Conservation (phyloP, 2,888 invertebrate genomes). For the Pyrocoelia pectoralis region DNA sequence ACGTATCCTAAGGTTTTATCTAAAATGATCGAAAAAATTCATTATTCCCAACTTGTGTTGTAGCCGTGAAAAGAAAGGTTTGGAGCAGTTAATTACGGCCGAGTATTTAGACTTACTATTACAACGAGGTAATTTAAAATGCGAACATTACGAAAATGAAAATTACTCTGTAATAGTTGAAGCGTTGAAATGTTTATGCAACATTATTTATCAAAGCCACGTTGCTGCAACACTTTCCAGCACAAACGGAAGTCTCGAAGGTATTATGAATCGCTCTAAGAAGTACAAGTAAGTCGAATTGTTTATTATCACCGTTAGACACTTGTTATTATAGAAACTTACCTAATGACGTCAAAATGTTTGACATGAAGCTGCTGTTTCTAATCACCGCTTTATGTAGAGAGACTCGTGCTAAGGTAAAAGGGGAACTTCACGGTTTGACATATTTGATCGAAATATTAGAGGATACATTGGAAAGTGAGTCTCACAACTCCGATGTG, state of each 20-base stretch:
- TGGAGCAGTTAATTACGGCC: constrained; percentile 73
- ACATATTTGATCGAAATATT: constrained; percentile 73
- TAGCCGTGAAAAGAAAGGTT: constrained; percentile 80
- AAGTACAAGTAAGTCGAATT: constrained; percentile 61
- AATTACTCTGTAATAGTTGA: constrained; percentile 72
- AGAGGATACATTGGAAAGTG: constrained; percentile 67
- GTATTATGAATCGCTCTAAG: constrained; percentile 75
- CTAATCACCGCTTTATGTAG: constrained; percentile 85
- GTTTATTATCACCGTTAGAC: neutral
- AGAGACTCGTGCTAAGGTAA: constrained; percentile 71
- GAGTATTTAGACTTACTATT: constrained; percentile 75
- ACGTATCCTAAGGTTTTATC: constrained; percentile 77
- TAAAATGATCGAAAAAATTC: constrained; percentile 29
- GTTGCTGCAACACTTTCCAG: constrained; percentile 68
- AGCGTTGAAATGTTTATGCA: constrained; percentile 88
- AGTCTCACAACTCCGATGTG: constrained; percentile 27
- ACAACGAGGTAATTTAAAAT: constrained; percentile 69
- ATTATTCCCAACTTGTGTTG: constrained; percentile 44
- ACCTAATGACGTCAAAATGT: constrained; percentile 79
- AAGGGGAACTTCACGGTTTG: constrained; percentile 74
- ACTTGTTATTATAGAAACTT: constrained; percentile 54
- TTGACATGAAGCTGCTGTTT: constrained; percentile 89
- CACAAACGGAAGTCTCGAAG: constrained; percentile 72
- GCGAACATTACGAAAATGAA: constrained; percentile 53
- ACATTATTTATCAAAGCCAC: constrained; percentile 81